These are phyloP conservation scores for Cheilosia variabilis DNA, from an alignment of 2,888 invertebrate species.

Conservation along the genomic window DNA sequence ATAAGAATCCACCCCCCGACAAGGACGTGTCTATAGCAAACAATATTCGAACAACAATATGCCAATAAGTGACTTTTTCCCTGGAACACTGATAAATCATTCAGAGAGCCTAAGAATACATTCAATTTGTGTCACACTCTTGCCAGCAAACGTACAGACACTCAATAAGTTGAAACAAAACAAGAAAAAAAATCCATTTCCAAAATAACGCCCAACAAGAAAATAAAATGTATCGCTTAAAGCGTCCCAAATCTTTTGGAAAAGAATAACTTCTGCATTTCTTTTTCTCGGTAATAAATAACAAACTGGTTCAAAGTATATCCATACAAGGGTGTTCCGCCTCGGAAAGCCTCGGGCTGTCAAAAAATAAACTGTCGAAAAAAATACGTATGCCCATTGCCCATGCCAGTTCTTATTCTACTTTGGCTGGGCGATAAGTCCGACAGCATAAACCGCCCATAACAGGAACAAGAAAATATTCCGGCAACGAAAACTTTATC, in stretches of 20 bases:
- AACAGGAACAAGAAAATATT: neutral
- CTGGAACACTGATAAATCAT: neutral
- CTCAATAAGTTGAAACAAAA: neutral
- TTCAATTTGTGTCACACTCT: neutral
- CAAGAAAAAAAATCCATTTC: neutral
- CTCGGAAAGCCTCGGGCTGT: constrained; percentile 17
- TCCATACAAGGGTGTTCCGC: constrained; percentile 25
- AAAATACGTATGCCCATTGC: neutral
- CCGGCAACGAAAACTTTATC: constrained; percentile 3
- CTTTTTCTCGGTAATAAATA: constrained; percentile 21
- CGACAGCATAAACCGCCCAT: neutral
- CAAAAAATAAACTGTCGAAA: constrained; percentile 12
- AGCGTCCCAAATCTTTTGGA: constrained; percentile 2
- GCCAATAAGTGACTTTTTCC: neutral
- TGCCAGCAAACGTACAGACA: neutral
- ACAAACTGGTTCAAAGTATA: constrained; percentile 34
- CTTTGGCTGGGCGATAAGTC: too few relatives aligned
- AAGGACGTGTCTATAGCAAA: too few relatives aligned
- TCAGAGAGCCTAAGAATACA: neutral
- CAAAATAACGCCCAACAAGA: neutral
- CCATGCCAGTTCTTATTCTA: neutral
- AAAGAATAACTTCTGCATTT: constrained; percentile 31
- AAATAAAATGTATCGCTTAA: constrained; percentile 14
- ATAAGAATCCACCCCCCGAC: too few relatives aligned
- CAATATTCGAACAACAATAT: neutral